Evolutionary conservation across 2,888 invertebrate genomes (phyloP).

Genomic region (Synergus umbraculus): DNA sequence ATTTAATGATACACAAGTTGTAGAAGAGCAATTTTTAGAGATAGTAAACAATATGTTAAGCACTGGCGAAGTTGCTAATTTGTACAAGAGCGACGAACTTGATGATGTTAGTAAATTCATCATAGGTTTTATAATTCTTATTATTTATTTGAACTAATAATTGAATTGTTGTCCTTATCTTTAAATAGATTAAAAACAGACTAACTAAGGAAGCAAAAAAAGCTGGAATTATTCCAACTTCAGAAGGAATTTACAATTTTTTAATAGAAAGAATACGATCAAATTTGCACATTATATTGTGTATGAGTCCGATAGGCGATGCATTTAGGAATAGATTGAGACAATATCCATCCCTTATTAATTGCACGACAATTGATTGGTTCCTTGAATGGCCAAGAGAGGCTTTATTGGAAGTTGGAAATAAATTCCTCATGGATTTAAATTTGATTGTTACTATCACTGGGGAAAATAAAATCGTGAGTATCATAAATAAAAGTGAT

Average conservation of each 20-base stretch:
- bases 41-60: slow-evolving; percentile 93
- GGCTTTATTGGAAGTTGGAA: slow-evolving; percentile 92
- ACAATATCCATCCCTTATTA: slow-evolving; percentile 92
- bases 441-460: slow-evolving; percentile 85
- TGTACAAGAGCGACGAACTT: slow-evolving; percentile 93
- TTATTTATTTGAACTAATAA: neutral
- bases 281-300: slow-evolving; percentile 89
- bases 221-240: slow-evolving; percentile 81
- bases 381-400: slow-evolving; percentile 93
- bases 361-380: slow-evolving; percentile 92
- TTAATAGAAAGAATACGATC: slow-evolving; percentile 87
- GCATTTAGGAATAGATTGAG: slow-evolving; percentile 90
- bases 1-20: slow-evolving; percentile 92
- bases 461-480: slow-evolving; percentile 79
- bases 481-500: slow-evolving; percentile 42
- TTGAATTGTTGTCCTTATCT: neutral
- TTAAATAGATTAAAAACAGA: slow-evolving; percentile 81
- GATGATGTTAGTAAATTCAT: slow-evolving; percentile 84
- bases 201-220: slow-evolving; percentile 81
- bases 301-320: slow-evolving; percentile 94
- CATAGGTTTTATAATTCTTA: neutral
- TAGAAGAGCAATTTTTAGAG: slow-evolving; percentile 90
- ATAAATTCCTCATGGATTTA: slow-evolving; percentile 87
- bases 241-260: slow-evolving; percentile 86
- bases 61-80: slow-evolving; percentile 91